Evolutionary conservation across 2,113 vertebrate genomes (phyloP).

Genomic region (Capreolus pygargus): DNA sequence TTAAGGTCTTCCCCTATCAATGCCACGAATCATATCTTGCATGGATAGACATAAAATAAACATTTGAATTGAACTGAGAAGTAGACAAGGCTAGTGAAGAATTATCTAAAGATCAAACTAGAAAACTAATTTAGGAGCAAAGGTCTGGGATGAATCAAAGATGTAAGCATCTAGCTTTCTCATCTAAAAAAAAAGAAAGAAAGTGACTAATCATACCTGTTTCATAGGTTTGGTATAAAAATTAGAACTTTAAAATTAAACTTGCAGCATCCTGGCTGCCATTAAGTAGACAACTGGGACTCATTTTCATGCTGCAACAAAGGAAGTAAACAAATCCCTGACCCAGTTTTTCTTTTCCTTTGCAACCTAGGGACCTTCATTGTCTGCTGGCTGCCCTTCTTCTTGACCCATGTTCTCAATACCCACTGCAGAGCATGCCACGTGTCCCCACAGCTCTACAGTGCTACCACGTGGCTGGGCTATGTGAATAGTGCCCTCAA

Average conservation of each 20-base stretch:
- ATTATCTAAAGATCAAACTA: neutral
- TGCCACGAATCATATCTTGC: neutral
- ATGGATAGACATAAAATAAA: neutral
- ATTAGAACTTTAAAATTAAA: neutral
- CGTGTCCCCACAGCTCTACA: slow-evolving; percentile 89
- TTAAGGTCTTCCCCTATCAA: neutral
- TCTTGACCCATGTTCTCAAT: slow-evolving; percentile 94
- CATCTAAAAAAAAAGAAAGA: neutral
- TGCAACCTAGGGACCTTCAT: slow-evolving; percentile 89
- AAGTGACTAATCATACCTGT: neutral
- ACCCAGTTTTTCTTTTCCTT: slow-evolving; percentile 48
- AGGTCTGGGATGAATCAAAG: neutral
- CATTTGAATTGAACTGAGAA: neutral
- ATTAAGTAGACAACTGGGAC: neutral
- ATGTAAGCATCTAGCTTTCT: neutral
- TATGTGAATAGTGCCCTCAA: slow-evolving; percentile 96
- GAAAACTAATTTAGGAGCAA: slow-evolving; percentile 19
- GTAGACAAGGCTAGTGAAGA: slow-evolving; percentile 1
- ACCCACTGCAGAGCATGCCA: slow-evolving; percentile 91
- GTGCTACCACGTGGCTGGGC: slow-evolving; percentile 94
- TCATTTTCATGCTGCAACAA: neutral
- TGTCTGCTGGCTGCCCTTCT: slow-evolving; percentile 97
- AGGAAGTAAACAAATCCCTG: neutral
- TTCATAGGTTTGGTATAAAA: neutral
- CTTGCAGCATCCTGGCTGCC: neutral